Conservation (phyloP, 2,797 vertebrate genomes). For the Channallabes apus region DNA sequence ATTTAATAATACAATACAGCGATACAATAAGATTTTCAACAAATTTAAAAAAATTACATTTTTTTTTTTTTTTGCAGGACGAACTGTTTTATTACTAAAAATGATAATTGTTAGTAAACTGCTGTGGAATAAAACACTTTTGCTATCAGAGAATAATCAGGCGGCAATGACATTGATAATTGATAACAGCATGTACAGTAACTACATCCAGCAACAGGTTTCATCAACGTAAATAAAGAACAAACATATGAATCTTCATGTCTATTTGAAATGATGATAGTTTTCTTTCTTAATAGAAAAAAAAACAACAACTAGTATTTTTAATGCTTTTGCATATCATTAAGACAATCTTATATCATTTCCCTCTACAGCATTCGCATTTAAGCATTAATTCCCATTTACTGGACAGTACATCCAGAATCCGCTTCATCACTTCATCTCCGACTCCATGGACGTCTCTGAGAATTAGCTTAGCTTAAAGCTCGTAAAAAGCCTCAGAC, state of each 20-base stretch:
- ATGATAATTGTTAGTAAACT: not conserved
- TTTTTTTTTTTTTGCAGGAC: no score
- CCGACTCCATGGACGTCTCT: not conserved
- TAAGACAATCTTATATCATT: not conserved
- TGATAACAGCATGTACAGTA: no score
- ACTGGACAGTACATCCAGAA: not conserved
- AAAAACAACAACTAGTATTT: not conserved
- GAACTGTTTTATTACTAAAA: not conserved
- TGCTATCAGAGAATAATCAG: not conserved
- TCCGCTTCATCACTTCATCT: not conserved
- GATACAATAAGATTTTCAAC: not conserved
- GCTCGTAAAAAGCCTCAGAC: conserved; percentile 28
- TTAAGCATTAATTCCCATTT: not conserved
- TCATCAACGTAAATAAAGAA: no score
- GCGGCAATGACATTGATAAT: not conserved
- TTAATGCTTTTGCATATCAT: not conserved
- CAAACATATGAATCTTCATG: not conserved
- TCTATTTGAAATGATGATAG: not conserved
- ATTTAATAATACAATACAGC: not conserved
- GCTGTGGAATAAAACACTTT: not conserved
- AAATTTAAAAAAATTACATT: not conserved
- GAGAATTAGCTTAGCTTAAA: conserved; percentile 23
- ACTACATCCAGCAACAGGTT: not conserved
- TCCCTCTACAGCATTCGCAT: not conserved
- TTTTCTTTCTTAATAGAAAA: not conserved